These are phyloP conservation scores for Margaritifera margaritifera DNA, from an alignment of 2,888 invertebrate genomes.

Conservation along the genomic window DNA sequence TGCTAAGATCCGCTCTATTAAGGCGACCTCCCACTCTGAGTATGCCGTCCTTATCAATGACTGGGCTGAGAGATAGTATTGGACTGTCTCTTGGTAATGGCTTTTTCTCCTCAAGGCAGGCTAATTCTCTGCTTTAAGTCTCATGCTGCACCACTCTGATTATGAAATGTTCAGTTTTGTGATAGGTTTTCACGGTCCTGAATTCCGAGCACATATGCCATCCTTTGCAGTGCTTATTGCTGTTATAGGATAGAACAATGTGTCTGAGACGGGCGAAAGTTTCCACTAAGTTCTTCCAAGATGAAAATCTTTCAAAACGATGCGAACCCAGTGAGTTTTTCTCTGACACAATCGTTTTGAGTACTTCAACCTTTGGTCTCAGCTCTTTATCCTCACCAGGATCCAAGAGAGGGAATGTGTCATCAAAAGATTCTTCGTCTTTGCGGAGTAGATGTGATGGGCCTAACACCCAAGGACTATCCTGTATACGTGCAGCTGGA, in stretches of 20 bases:
- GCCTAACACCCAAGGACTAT: constrained; percentile 29
- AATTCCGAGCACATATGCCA: constrained; percentile 18
- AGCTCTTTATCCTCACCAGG: constrained; percentile 21
- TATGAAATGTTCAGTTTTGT: constrained; percentile 11
- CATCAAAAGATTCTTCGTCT: neutral
- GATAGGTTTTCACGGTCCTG: neutral
- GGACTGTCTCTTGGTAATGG: constrained; percentile 14
- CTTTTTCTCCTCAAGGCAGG: constrained; percentile 2
- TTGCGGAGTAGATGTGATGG: constrained; percentile 6
- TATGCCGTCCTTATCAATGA: constrained; percentile 19
- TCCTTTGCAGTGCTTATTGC: constrained; percentile 7
- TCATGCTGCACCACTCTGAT: constrained; percentile 26
- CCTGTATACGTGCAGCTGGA: constrained; percentile 2
- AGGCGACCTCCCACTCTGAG: constrained; percentile 32
- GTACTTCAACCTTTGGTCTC: constrained; percentile 10
- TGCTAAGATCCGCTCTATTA: neutral
- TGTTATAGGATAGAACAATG: neutral
- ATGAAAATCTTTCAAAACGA: constrained; percentile 27
- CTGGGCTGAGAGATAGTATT: constrained; percentile 15
- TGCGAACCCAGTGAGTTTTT: constrained; percentile 3
- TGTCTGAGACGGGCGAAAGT: constrained; percentile 6
- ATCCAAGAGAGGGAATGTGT: constrained; percentile 12
- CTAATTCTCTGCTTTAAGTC: constrained; percentile 13
- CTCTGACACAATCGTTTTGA: neutral
- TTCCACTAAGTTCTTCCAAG: constrained; percentile 23